Conservation (phyloP, 2,113 vertebrate species). For the Anolis sagrei region DNA sequence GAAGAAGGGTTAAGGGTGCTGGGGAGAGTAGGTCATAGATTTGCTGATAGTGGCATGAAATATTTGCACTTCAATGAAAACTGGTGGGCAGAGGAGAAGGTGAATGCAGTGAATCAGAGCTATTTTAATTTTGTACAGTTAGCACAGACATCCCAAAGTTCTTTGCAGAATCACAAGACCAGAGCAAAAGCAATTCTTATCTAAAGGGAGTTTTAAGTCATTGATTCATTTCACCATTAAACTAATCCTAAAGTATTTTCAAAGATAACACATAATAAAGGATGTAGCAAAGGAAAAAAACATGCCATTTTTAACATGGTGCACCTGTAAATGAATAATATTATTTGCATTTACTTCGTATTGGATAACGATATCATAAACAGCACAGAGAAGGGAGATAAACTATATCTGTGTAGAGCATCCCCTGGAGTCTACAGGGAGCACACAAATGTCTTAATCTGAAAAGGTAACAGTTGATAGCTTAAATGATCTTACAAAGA, state of each 20-base stretch:
- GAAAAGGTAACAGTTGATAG: not conserved
- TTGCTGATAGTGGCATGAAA: conserved; percentile 19
- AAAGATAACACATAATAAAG: not conserved
- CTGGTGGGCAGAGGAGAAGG: not conserved
- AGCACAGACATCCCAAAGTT: conserved; percentile 1
- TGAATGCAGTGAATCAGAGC: conserved; percentile 1
- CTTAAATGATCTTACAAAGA: not conserved
- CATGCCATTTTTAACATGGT: not conserved
- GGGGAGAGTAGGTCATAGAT: conserved; percentile 15
- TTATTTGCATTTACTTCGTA: not conserved
- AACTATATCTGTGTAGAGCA: not conserved
- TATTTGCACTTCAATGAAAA: conserved; percentile 21
- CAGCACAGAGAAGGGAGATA: not conserved
- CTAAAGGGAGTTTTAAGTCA: not conserved
- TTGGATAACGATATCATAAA: not conserved
- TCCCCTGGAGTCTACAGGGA: not conserved
- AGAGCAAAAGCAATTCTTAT: not conserved
- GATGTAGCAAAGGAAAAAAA: not conserved
- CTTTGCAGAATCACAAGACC: not conserved
- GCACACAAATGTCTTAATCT: not conserved
- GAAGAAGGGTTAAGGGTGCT: not conserved
- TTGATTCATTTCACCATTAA: not conserved
- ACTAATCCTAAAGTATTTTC: not conserved
- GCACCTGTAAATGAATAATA: not conserved
- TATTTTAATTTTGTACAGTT: conserved; percentile 43